These are phyloP conservation scores for Calyptommatus sinebrachiatus DNA, from an alignment of 2,113 vertebrate species.

Conservation along the genomic window DNA sequence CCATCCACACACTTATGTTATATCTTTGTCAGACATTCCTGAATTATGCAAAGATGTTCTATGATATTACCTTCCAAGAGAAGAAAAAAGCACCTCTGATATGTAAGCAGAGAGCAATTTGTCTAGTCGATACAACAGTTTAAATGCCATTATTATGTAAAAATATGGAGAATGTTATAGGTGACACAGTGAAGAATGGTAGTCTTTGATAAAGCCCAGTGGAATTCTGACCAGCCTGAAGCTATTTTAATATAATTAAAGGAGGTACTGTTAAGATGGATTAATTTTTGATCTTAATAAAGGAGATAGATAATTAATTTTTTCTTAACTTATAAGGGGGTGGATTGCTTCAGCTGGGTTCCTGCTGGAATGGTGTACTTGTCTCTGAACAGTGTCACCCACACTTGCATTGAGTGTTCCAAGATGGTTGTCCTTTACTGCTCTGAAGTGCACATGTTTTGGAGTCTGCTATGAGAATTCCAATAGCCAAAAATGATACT, in stretches of 20 bases:
- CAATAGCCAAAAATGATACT: too few relatives aligned
- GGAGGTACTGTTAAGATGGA: neutral
- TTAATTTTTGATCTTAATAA: neutral
- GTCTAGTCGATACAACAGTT: neutral
- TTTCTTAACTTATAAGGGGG: too few relatives aligned
- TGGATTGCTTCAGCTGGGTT: too few relatives aligned
- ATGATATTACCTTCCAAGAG: conserved; percentile 35
- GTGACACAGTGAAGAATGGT: neutral
- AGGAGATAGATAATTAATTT: too few relatives aligned
- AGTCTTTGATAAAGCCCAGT: neutral
- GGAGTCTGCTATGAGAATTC: too few relatives aligned
- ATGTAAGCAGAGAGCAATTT: neutral
- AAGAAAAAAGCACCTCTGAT: neutral
- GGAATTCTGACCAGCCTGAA: neutral
- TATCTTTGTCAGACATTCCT: conserved; percentile 56
- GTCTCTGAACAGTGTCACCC: too few relatives aligned
- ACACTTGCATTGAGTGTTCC: too few relatives aligned
- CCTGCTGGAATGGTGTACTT: too few relatives aligned
- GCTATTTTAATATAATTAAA: neutral
- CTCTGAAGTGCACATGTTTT: too few relatives aligned
- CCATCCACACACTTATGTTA: conserved; percentile 57
- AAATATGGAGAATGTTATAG: neutral
- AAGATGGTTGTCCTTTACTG: too few relatives aligned
- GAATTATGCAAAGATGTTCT: conserved; percentile 55
- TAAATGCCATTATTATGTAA: fast-evolving